Evolutionary conservation across 2,113 vertebrate species (phyloP).

Genomic region (Micronisus gabar): DNA sequence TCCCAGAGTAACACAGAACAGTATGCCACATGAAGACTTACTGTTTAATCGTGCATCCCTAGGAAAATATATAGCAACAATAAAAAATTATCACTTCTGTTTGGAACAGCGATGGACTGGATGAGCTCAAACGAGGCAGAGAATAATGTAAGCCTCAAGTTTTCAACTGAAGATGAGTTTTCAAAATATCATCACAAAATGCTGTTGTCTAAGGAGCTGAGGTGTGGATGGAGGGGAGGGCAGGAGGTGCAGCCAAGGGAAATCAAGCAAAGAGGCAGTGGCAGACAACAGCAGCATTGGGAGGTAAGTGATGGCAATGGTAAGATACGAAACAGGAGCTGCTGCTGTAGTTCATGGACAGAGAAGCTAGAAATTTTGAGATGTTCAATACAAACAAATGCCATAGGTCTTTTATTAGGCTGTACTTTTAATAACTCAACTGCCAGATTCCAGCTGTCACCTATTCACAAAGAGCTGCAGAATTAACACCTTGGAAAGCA

Average conservation of each 20-base stretch:
- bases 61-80: neutral
- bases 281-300: neutral
- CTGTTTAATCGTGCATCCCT: neutral
- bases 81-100: slow-evolving; percentile 5
- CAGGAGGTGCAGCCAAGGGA: neutral
- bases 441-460: neutral
- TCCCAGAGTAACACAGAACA: neutral
- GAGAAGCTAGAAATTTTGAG: neutral
- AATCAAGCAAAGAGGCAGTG: neutral
- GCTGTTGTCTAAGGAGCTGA: neutral
- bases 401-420: neutral
- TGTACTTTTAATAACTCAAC: neutral
- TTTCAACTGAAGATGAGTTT: neutral
- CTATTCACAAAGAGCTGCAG: neutral
- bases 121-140: neutral
- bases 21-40: neutral
- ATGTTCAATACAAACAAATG: neutral
- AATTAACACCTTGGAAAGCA: slow-evolving; percentile 2
- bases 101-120: neutral
- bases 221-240: neutral
- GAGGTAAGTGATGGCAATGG: neutral
- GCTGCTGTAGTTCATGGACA: neutral
- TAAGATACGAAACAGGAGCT: neutral
- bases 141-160: neutral
- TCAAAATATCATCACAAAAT: neutral